Evolutionary conservation across 2,888 invertebrate genomes (phyloP), one percentile per base, ranked within the genome.

Genomic region (Notodonta ziczac): DNA sequence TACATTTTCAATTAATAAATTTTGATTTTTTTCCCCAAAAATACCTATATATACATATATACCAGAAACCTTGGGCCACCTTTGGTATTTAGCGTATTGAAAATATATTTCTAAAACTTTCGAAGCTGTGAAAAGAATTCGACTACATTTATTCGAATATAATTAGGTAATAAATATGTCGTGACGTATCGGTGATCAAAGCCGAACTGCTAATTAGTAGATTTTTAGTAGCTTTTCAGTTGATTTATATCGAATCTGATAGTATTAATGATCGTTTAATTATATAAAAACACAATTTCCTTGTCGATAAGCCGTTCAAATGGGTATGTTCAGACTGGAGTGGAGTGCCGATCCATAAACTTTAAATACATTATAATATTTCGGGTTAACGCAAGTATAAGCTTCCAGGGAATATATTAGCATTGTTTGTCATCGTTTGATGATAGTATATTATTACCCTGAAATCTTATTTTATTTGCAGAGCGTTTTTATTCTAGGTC

Each of bases 141-240:
- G 8, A 61, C 56, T 62, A 55, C 44, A 35, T 6, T 6, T 7
- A 35, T 35, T 3, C 39, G 56, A 12, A 52, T 14, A 50, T 40
- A 39, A 61, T 24, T 60, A 39, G 46, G 56, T 50, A 44, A 59
- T 60, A 63, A 74, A 64, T 56, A 55, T 60, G 48, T 48, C 13
- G 44, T 66, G 63, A 55, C 54, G 56, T 32, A 61, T 3, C 61
- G 39, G 59, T 53, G 50, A 61, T 65, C 54, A 56, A 61, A 58
- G 54, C 54, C 14, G 59, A 63, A 61, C 44, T 42, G 40, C 59
- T 63, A 70, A 72, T 74, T 70, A 65, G 70, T 61, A 52, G 57
- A n/a, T 39, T 69, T 63, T 58, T 39, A 8, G 61, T 62, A 48
- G 48, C n/a, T 58, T 50, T 59, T 39, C 54, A 35, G 12, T 48